Conservation (phyloP, 2,888 invertebrate species). For the Alcis repandata region DNA sequence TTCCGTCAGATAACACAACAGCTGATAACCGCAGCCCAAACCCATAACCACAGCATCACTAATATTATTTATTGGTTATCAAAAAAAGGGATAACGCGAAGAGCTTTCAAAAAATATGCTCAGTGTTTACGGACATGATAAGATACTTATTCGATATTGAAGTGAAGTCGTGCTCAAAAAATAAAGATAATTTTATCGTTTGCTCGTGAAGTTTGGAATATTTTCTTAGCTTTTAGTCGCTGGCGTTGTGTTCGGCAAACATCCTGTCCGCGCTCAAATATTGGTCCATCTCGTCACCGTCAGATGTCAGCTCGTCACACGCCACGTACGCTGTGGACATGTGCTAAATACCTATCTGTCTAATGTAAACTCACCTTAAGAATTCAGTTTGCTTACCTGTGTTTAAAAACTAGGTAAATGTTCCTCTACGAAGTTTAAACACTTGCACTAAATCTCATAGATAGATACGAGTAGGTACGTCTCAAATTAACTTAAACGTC, state of each 20-base stretch:
- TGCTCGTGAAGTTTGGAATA: constrained; percentile 69
- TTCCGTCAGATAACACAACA: constrained; percentile 74
- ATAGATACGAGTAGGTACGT: too few species aligned
- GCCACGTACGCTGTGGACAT: constrained; percentile 71
- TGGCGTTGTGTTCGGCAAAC: constrained; percentile 76
- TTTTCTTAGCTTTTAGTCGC: constrained; percentile 78
- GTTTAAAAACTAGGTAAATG: too few species aligned
- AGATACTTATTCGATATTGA: constrained; percentile 60
- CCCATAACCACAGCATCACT: constrained; percentile 73
- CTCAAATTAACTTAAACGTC: too few species aligned
- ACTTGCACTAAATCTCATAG: too few species aligned
- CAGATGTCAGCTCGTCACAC: constrained; percentile 60
- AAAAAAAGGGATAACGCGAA: constrained; percentile 55
- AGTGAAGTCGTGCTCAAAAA: constrained; percentile 51
- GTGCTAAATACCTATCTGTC: constrained; percentile 71
- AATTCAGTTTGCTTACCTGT: constrained; percentile 11
- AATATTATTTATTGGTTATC: constrained; percentile 61
- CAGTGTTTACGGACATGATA: constrained; percentile 63
- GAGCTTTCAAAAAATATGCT: constrained; percentile 52
- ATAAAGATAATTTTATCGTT: constrained; percentile 64
- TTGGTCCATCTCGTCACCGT: constrained; percentile 64
- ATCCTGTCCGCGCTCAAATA: constrained; percentile 81
- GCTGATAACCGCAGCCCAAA: constrained; percentile 55
- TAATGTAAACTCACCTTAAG: constrained; percentile 50
- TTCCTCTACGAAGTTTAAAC: too few species aligned